Evolutionary conservation across 1,140 invertebrate species (phyloP), one percentile per base, ranked within the genome.

Genomic region (Drosophila kohkoa): DNA sequence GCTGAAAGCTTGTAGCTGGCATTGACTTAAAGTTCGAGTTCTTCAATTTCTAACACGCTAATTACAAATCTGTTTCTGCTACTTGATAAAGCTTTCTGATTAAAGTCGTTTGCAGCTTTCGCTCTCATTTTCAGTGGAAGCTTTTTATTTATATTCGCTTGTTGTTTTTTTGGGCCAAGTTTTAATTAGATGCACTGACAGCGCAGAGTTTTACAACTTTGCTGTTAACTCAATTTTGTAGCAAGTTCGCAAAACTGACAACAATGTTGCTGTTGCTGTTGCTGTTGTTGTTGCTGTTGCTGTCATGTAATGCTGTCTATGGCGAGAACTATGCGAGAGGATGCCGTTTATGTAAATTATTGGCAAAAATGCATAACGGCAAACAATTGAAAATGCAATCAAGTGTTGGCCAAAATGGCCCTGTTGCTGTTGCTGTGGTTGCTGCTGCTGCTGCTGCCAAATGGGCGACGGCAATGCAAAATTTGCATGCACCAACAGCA

Each of bases 321-420:
- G 65, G 35, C 55, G 60, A 59, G 38, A 73, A 60, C 64, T 43
- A 62, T 46, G 49, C 35, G 49, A 57, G 49, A 57, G 71, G 25
- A 62, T 62, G 32, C 48, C 77, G 69, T 88, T 89, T 89, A 89
- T 89, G 81, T 81, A 86, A 87, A 87, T 88, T 87, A 87, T 87
- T 87, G 82, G 83, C 82, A 88, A 89, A 88, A 88, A 88, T 83
- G 85, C 82, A 87, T 82, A 87, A 82, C 82, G 85, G 83, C 83
- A 88, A 87, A 88, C 85, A 88, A 88, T 88, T 88, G 82, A 88
- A 88, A 88, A 88, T 75, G 85, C 81, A 88, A 88, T 89, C 77
- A 88, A 89, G 85, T 89, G 85, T 89, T 88, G 85, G 81, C 76
- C 64, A 88, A 86, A 88, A 88, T 77, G 73, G 74, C 80, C 54